A percentile compares a stretch with the other conserved stretches of the same genome.
phyloP scores from a whole-genome alignment of 2,888 invertebrate species.

The Cephus sareptanus region DNA sequence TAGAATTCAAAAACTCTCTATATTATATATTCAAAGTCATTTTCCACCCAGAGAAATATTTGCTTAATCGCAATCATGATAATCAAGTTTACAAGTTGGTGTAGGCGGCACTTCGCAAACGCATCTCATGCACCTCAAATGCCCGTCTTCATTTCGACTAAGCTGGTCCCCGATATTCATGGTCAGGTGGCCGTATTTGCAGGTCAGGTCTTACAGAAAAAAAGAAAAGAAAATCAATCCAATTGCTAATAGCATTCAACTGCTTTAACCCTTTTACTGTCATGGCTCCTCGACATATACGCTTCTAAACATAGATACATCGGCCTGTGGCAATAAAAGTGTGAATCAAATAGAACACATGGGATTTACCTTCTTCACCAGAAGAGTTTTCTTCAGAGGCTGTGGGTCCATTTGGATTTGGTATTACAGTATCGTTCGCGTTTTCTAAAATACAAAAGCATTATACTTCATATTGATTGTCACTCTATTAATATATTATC shows the following conservation, averaged over 20 bases:
- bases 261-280: too few species aligned
- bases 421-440: slow-evolving; percentile 26
- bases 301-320: too few species aligned
- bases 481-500: background rate
- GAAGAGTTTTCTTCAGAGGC: background rate
- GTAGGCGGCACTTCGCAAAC: slow-evolving; percentile 51
- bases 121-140: slow-evolving; percentile 45
- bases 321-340: too few species aligned
- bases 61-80: slow-evolving; percentile 26
- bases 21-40: too few species aligned
- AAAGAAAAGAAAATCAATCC: too few species aligned
- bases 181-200: slow-evolving; percentile 44
- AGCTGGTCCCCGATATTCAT: slow-evolving; percentile 47
- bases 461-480: too few species aligned
- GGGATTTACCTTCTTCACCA: too few species aligned
- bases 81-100: slow-evolving; percentile 11
- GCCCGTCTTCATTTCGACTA: slow-evolving; percentile 35
- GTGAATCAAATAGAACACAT: too few species aligned
- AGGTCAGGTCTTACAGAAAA: slow-evolving; percentile 27
- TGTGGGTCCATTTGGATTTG: background rate
- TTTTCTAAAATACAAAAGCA: slow-evolving; percentile 34
- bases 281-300: too few species aligned
- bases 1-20: too few species aligned
- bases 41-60: background rate
- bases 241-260: too few species aligned